Base-by-base conservation (phyloP, 2,797 vertebrate species). In the Betta splendens region DNA sequence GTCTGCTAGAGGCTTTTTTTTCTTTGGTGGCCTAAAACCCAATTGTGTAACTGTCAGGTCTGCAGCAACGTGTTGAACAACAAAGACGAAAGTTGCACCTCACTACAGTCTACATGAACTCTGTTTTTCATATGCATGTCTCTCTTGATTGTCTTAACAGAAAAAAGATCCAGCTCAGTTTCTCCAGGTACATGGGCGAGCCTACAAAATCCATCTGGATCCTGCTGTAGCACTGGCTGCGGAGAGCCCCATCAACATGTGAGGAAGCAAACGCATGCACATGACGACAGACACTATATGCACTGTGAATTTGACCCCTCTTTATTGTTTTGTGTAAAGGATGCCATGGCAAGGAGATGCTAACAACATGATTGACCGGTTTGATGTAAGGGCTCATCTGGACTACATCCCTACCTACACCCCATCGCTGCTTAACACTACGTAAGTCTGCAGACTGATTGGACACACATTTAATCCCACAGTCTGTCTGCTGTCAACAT, bases 151-250 rank as follows among this genome's bases (percentile, higher is more conserved):
- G 17, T 63, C 28, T 16, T 13, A 0, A 46, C 64, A 97, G 96
- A 98, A 98, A 91, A 98, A 98, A 80, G 96, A 98, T 81, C 96
- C 96, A 0, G 96, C 96, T n/a, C 96, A 98, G 91, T 98, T 98
- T 78, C 92, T 98, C 28, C 96, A 98, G 84, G 96, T 98, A n/a
- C 96, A 98, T 2, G 96, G 96, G 22, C 90, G 95, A n/a, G 92
- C 94, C n/a, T 98, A 96, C 80, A 98, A 97, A 82, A 94, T 98
- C 33, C 94, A 97, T 61, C 88, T 98, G 75, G 96, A 98, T 84
- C 95, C 96, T 1, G 95, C 96, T 0, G 95, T 98, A 2, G 96
- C 96, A 0, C 61, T 98, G 59, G 96, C 96, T 0, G 96, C 96
- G 5, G 96, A 98, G 83, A 97, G 96, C 57, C 96, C 96, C 0